phyloP scores from a whole-genome alignment of 1,140 invertebrate genomes.

The Drosophila pectinifera region DNA sequence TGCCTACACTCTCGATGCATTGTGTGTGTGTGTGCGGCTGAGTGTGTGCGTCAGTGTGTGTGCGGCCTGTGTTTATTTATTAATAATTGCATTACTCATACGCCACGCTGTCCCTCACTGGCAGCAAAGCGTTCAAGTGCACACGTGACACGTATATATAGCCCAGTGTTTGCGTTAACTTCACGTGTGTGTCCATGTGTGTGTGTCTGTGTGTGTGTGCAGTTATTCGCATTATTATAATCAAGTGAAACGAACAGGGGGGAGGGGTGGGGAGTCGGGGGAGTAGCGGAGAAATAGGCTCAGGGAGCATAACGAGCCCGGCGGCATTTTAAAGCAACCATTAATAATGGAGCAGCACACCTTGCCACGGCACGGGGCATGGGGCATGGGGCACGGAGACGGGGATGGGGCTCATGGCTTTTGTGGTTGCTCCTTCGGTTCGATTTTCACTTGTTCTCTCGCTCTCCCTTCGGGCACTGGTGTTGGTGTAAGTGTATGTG shows the following conservation, averaged over 20 bases:
- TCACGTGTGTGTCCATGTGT: background rate
- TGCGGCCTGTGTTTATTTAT: conserved; percentile 61
- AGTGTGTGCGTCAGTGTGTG: conserved; percentile 8
- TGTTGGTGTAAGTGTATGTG: conserved; percentile 3
- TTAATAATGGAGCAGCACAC: conserved; percentile 61
- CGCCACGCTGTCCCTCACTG: conserved; percentile 53
- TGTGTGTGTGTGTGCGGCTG: too few species aligned
- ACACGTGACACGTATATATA: conserved; percentile 64
- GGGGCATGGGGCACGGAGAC: too few species aligned
- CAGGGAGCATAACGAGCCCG: conserved; percentile 45
- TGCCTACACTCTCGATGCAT: background rate
- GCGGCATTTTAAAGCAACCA: conserved; percentile 57
- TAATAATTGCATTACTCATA: conserved; percentile 81
- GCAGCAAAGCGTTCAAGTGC: conserved; percentile 61
- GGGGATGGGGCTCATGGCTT: conserved; percentile 21
- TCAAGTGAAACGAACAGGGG: conserved; percentile 43
- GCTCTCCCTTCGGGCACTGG: background rate
- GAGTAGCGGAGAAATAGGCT: background rate
- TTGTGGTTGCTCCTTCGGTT: conserved; percentile 62
- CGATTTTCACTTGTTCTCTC: conserved; percentile 61
- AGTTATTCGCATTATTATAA: conserved; percentile 72
- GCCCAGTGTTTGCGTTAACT: conserved; percentile 11
- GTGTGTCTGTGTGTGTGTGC: too few species aligned
- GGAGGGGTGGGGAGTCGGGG: background rate
- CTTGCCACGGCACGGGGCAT: background rate